phyloP scores from a whole-genome alignment of 2,113 vertebrate genomes.

The Stigmatopora nigra region DNA sequence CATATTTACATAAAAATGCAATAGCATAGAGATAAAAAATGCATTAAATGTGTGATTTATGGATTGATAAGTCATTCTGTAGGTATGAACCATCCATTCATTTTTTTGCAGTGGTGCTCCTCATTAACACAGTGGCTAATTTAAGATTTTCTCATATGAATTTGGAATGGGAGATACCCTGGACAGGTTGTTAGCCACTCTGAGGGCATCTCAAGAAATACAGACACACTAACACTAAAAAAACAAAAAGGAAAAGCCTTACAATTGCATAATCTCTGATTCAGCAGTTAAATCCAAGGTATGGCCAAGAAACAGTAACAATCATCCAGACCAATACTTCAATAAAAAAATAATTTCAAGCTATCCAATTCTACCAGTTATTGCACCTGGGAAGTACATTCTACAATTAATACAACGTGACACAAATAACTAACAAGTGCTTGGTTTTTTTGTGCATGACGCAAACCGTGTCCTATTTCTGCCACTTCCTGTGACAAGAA shows the following conservation, averaged over 20 bases:
- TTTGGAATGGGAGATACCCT: no score
- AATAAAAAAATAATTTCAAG: neutral
- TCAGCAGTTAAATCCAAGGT: neutral
- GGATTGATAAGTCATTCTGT: no score
- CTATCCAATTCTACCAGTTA: neutral
- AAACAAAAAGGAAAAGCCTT: neutral
- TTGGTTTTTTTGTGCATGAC: neutral
- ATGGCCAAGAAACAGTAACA: neutral
- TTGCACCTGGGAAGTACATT: neutral
- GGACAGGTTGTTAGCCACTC: no score
- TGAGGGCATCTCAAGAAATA: no score
- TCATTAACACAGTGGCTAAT: no score
- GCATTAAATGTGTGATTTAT: no score
- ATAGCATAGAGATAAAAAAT: no score
- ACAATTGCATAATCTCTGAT: neutral
- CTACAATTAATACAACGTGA: neutral
- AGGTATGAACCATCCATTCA: no score
- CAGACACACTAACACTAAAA: no score
- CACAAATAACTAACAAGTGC: neutral
- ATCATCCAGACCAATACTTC: neutral
- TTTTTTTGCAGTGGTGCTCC: no score
- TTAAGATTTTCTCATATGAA: no score
- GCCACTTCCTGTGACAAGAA: constrained; percentile 1
- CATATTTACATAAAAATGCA: no score
- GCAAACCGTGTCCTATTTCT: neutral